phyloP scores from a whole-genome alignment of 35 echinoderm and acorn worm species.

The Eucidaris tribuloides region DNA sequence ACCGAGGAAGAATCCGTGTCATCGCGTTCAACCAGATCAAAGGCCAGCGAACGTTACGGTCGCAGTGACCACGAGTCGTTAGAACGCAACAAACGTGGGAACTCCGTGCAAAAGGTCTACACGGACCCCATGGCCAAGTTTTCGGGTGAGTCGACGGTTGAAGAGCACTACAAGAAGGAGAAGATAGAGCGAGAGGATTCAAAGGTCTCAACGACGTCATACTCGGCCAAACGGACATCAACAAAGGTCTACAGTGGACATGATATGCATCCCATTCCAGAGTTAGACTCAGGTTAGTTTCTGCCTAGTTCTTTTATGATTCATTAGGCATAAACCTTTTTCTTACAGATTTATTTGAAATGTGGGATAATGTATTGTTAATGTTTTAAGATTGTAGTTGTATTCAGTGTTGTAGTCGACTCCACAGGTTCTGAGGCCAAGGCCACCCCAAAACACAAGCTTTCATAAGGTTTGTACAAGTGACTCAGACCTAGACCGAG shows the following conservation, averaged over 20 bases:
- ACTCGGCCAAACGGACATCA: constrained; percentile 19
- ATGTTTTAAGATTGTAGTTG: too few relatives aligned
- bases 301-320: too few relatives aligned
- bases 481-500: too few relatives aligned
- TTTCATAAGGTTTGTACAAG: too few relatives aligned
- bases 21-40: background rate
- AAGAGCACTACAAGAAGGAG: constrained; percentile 26
- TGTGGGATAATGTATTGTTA: too few relatives aligned
- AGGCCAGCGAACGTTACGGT: background rate
- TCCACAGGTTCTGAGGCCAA: too few relatives aligned
- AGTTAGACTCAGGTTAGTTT: background rate
- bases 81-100: constrained; percentile 2
- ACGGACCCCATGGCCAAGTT: constrained; percentile 53
- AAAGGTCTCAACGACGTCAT: constrained; percentile 16
- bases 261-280: constrained; percentile 3
- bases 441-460: too few relatives aligned
- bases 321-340: too few relatives aligned
- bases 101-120: constrained; percentile 14
- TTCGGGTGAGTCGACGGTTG: constrained; percentile 21
- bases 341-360: too few relatives aligned
- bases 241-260: constrained; percentile 26
- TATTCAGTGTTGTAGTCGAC: too few relatives aligned
- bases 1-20: constrained; percentile 6
- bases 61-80: background rate
- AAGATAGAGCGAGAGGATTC: constrained; percentile 20